Conservation (phyloP, 2,888 invertebrate genomes). For the Macaria liturata region DNA sequence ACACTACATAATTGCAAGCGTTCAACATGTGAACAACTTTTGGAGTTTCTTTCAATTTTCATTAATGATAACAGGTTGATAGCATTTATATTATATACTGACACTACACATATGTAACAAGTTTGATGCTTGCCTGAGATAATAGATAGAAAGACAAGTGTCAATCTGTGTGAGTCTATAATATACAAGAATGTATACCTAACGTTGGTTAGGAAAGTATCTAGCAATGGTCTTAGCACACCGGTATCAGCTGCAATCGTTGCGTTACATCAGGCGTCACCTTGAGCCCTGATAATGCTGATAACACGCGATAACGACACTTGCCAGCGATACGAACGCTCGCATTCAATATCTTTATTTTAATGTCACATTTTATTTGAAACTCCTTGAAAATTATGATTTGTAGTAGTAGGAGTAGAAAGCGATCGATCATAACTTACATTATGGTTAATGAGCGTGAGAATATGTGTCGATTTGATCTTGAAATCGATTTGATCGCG, state of each 20-base stretch:
- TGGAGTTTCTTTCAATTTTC: conserved; percentile 28
- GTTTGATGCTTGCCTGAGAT: no score
- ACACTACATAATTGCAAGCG: conserved; percentile 64
- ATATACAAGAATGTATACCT: no score
- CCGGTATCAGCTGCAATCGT: conserved; percentile 65
- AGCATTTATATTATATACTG: no score
- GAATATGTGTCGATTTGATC: conserved; percentile 6
- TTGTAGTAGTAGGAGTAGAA: conserved; percentile 11
- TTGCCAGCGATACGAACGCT: conserved; percentile 35
- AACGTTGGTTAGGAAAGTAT: conserved; percentile 36
- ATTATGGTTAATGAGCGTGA: conserved; percentile 8
- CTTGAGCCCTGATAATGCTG: conserved; percentile 75
- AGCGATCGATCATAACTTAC: conserved; percentile 3
- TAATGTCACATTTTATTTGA: conserved; percentile 28
- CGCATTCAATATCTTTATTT: conserved; percentile 24
- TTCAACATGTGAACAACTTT: conserved; percentile 51
- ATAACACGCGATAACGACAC: conserved; percentile 56
- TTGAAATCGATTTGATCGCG: neutral
- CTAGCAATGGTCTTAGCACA: conserved; percentile 43
- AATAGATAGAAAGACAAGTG: no score
- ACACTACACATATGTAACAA: no score
- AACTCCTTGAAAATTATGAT: conserved; percentile 24
- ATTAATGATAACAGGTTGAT: conserved; percentile 1
- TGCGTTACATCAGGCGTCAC: conserved; percentile 69
- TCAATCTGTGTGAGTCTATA: no score